Percentiles rank a stretch among this genome's conserved stretches.
phyloP scores from a whole-genome alignment of 2,113 vertebrate genomes.

The Acrocephalus arundinaceus region DNA sequence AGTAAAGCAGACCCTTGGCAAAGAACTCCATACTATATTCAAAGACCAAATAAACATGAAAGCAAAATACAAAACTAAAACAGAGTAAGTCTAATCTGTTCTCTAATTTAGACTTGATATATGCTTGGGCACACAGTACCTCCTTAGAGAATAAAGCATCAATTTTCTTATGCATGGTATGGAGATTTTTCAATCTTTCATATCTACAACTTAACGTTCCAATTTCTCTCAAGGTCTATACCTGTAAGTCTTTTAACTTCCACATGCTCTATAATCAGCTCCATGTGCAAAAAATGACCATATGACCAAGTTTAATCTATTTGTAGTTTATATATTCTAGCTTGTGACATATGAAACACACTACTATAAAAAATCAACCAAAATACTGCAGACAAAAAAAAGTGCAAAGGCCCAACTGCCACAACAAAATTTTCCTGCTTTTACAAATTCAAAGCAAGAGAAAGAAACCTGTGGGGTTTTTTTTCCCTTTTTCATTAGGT shows the following conservation, averaged over 20 bases:
- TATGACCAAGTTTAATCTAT: neutral
- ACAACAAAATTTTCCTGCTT: neutral
- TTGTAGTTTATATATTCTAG: neutral
- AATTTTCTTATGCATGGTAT: neutral
- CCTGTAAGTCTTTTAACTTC: neutral
- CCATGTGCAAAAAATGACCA: neutral
- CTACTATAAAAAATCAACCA: neutral
- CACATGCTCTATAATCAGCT: neutral
- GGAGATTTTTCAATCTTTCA: neutral
- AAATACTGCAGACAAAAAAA: neutral
- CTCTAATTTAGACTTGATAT: neutral
- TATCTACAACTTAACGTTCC: neutral
- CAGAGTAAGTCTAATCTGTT: neutral
- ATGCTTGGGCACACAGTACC: neutral
- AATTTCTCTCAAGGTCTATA: neutral
- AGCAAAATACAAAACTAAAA: neutral
- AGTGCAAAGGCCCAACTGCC: neutral
- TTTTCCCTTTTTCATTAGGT: neutral
- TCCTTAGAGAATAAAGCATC: neutral
- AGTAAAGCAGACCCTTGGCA: neutral
- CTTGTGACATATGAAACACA: neutral
- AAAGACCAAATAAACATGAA: neutral
- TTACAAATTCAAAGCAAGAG: neutral
- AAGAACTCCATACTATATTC: neutral
- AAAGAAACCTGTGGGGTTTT: rapidly evolving